Conservation (phyloP, 2,797 vertebrate genomes). For the Coreius guichenoti region DNA sequence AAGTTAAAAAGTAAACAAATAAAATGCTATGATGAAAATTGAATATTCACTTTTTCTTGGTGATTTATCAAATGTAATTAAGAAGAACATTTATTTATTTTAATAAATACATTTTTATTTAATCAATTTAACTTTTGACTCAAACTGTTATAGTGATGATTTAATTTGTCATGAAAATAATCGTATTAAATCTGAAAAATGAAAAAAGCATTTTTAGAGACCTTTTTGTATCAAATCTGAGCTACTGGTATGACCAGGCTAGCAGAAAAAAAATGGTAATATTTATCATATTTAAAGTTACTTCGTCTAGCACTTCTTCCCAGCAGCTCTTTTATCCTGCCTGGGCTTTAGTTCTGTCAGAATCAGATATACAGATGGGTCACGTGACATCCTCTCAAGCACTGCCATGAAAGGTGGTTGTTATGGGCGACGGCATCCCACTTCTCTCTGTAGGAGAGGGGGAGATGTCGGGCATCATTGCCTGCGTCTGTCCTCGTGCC, state of each 20-base stretch:
- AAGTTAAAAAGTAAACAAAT: too few relatives aligned
- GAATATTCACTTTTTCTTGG: too few relatives aligned
- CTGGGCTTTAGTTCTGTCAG: slow-evolving; percentile 48
- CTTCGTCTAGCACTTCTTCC: neutral
- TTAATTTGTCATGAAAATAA: too few relatives aligned
- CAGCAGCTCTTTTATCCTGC: slow-evolving; percentile 49
- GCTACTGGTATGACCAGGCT: neutral
- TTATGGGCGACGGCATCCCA: slow-evolving; percentile 64
- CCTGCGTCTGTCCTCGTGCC: slow-evolving; percentile 58
- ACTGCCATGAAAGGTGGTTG: slow-evolving; percentile 64
- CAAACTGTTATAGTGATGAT: too few relatives aligned
- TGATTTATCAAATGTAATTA: neutral
- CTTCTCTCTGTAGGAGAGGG: slow-evolving; percentile 51
- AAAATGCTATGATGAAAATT: too few relatives aligned
- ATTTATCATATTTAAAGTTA: neutral
- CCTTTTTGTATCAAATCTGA: neutral
- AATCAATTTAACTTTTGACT: too few relatives aligned
- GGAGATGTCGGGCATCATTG: slow-evolving; percentile 64
- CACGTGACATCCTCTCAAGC: slow-evolving; percentile 50
- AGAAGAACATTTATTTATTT: neutral
- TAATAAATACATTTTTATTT: neutral
- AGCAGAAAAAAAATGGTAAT: neutral
- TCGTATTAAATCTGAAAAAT: neutral
- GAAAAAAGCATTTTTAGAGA: neutral
- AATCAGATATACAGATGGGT: slow-evolving; percentile 57